phyloP scores from a whole-genome alignment of 2,113 vertebrate genomes.

The Brachyhypopomus occidentalis region DNA sequence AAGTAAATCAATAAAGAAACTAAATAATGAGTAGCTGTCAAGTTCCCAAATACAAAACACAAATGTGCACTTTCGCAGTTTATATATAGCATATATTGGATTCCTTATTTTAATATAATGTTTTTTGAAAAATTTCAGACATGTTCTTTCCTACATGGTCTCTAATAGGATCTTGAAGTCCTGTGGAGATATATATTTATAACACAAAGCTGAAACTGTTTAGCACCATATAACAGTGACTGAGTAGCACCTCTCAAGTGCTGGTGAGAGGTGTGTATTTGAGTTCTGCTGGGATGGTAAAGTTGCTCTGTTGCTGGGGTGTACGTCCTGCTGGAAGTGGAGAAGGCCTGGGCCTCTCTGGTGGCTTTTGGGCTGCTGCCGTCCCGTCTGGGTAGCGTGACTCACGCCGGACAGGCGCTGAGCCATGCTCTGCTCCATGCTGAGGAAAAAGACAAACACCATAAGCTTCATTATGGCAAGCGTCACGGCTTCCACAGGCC shows the following conservation, averaged over 20 bases:
- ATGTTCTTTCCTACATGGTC: too few relatives aligned
- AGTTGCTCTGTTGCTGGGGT: constrained; percentile 46
- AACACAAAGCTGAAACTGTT: constrained; percentile 50
- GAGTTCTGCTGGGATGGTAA: constrained; percentile 52
- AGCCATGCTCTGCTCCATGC: constrained; percentile 57
- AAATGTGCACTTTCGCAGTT: too few relatives aligned
- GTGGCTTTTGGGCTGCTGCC: constrained; percentile 52
- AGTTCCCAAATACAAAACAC: too few relatives aligned
- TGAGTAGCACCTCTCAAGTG: constrained; percentile 53
- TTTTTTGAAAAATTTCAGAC: too few relatives aligned
- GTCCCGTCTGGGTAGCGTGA: constrained; percentile 66
- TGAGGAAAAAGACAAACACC: constrained; percentile 69
- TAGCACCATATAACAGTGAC: constrained; percentile 33
- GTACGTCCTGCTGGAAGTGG: constrained; percentile 49
- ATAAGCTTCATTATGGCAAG: constrained; percentile 69
- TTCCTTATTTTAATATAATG: too few relatives aligned
- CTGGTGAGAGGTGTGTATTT: constrained; percentile 50
- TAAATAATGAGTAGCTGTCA: too few relatives aligned
- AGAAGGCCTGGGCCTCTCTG: constrained; percentile 57
- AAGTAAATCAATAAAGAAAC: too few relatives aligned
- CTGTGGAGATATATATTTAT: constrained; percentile 33
- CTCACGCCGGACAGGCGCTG: constrained; percentile 64
- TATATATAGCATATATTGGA: too few relatives aligned
- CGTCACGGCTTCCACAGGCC: constrained; percentile 47
- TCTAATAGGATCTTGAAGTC: too few relatives aligned